Conservation (phyloP, 2,113 vertebrate genomes). For the Ciconia boyciana region DNA sequence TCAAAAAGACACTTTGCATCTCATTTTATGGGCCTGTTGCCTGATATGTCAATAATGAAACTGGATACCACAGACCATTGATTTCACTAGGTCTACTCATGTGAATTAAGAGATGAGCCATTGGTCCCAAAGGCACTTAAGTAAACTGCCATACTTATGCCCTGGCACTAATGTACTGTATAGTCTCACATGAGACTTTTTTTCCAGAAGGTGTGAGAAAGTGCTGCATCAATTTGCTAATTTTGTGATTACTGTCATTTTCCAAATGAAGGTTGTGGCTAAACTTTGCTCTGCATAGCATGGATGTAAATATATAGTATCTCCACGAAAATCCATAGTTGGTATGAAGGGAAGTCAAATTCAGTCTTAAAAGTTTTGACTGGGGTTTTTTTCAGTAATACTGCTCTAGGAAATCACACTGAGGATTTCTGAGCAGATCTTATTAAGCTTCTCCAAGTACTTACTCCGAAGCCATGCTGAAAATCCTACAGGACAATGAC, state of each 20-base stretch:
- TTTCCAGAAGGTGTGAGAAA: not conserved
- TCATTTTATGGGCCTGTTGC: not conserved
- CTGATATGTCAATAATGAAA: constrained; percentile 30
- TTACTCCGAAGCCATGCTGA: not conserved
- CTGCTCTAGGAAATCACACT: not conserved
- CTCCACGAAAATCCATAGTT: not conserved
- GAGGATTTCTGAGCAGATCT: not conserved
- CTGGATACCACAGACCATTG: constrained; percentile 17
- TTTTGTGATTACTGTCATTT: constrained; percentile 2
- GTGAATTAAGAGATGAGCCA: constrained; percentile 43
- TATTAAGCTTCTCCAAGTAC: not conserved
- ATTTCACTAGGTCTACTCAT: constrained; percentile 46
- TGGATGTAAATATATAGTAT: not conserved
- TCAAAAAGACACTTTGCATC: not conserved
- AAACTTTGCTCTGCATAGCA: not conserved
- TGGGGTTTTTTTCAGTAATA: not conserved
- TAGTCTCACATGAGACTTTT: not conserved
- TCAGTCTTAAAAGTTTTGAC: not conserved
- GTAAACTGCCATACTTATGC: constrained; percentile 1
- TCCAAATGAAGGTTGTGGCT: not conserved
- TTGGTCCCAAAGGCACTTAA: constrained; percentile 48
- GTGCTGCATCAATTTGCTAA: not conserved
- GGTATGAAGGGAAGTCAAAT: not conserved
- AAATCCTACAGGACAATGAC: not conserved
- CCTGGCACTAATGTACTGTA: constrained; percentile 26